These are phyloP conservation scores for Desoria tigrina DNA, from an alignment of 2,888 invertebrate genomes.

Conservation along the genomic window DNA sequence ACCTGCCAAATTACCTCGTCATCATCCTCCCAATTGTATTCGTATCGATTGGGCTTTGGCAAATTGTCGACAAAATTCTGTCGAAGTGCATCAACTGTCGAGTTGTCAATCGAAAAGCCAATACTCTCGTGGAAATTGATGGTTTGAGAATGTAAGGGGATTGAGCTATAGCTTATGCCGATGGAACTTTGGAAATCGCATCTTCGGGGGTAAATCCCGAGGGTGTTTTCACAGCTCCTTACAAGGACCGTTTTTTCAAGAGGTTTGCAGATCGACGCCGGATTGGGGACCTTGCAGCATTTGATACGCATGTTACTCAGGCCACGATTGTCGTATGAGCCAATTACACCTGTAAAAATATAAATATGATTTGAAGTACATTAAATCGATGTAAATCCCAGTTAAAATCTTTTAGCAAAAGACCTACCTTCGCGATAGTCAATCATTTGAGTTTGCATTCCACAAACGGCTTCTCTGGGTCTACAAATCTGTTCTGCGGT, in stretches of 20 bases:
- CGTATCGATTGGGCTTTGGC: neutral
- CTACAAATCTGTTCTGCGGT: conserved; percentile 32
- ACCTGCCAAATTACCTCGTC: conserved; percentile 11
- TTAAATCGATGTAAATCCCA: no score
- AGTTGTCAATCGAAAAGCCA: conserved; percentile 28
- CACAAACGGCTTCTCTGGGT: conserved; percentile 38
- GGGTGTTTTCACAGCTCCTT: conserved; percentile 29
- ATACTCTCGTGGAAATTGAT: conserved; percentile 43
- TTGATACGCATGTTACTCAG: conserved; percentile 34
- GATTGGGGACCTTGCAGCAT: conserved; percentile 38
- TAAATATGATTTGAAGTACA: no score
- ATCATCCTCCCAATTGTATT: conserved; percentile 8
- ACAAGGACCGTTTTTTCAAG: conserved; percentile 22
- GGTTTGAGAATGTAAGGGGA: neutral
- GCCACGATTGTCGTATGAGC: conserved; percentile 38
- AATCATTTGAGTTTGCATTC: conserved; percentile 42
- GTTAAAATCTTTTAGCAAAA: no score
- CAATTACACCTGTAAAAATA: conserved; percentile 20
- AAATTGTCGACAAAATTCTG: neutral
- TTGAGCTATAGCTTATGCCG: conserved; percentile 25
- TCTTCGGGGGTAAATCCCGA: conserved; percentile 23
- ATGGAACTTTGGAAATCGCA: conserved; percentile 30
- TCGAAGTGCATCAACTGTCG: conserved; percentile 8
- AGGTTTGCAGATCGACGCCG: conserved; percentile 25
- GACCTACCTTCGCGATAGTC: conserved; percentile 25